A percentile compares a stretch with the other conserved stretches of the same genome.
phyloP scores from a whole-genome alignment of 2,113 vertebrate species.

The Saimiri boliviensis region DNA sequence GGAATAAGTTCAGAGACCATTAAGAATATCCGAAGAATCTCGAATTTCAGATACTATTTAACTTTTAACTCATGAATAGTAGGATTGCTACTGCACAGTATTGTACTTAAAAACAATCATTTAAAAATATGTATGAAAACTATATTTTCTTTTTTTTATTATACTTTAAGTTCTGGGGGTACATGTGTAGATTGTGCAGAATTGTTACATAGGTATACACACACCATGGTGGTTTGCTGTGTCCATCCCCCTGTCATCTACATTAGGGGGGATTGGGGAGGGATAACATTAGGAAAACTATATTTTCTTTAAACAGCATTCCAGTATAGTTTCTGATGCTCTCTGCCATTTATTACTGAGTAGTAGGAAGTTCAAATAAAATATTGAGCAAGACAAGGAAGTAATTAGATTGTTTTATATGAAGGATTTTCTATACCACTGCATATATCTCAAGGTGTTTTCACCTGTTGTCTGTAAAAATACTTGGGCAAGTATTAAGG shows the following conservation, averaged over 20 bases:
- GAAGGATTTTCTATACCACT: neutral
- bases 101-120: neutral
- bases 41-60: neutral
- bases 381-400: neutral
- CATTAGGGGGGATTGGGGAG: no score
- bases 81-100: neutral
- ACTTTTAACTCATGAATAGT: neutral
- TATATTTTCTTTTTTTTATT: no score
- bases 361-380: slow-evolving; percentile 27
- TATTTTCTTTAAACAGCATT: neutral
- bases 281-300: neutral
- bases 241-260: no score
- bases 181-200: no score
- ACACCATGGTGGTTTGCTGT: no score
- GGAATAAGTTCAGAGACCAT: neutral
- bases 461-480: neutral
- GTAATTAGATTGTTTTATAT: neutral
- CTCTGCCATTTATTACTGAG: neutral
- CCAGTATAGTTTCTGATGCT: neutral
- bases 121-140: neutral
- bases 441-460: neutral
- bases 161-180: no score
- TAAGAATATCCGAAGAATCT: neutral
- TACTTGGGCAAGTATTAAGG: neutral
- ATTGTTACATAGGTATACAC: no score